Percentiles rank a stretch among this genome's conserved stretches.
Evolutionary conservation across 1,140 invertebrate species (phyloP).

Genomic region (Bombus affinis): DNA sequence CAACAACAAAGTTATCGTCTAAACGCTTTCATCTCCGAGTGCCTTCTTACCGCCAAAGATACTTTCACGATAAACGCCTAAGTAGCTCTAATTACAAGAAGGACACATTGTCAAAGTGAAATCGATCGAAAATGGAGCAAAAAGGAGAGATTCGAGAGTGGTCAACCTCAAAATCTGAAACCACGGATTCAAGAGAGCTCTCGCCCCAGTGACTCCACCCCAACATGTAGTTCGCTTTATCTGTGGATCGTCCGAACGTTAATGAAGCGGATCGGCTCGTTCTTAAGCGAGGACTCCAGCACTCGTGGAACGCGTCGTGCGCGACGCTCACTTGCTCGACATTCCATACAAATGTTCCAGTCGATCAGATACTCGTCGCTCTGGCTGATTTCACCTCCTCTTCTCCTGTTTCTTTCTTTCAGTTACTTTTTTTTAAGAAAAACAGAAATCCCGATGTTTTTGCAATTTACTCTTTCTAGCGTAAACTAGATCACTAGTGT

Average conservation of each 20-base stretch:
- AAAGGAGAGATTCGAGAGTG: not conserved
- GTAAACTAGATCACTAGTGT: not conserved
- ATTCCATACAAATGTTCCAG: constrained; percentile 74
- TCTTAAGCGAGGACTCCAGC: constrained; percentile 63
- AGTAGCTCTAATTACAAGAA: not conserved
- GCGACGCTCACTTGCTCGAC: constrained; percentile 72
- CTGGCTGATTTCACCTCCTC: constrained; percentile 34
- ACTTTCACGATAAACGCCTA: not conserved
- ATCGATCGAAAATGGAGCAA: not conserved
- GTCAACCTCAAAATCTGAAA: constrained; percentile 28
- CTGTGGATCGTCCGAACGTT: constrained; percentile 71
- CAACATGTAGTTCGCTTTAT: constrained; percentile 66
- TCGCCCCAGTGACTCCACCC: constrained; percentile 55
- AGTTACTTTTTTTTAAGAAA: not conserved
- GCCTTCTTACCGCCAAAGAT: too few species aligned
- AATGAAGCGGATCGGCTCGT: constrained; percentile 70
- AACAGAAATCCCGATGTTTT: not conserved
- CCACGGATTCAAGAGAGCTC: constrained; percentile 1
- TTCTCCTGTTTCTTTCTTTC: not conserved
- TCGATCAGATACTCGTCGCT: constrained; percentile 69
- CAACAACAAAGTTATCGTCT: not conserved
- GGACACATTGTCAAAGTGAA: not conserved
- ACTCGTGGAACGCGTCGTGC: constrained; percentile 54
- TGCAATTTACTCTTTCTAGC: not conserved
- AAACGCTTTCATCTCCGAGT: not conserved